Conservation (phyloP, 2,888 invertebrate species). For the Dynastes grantii region DNA sequence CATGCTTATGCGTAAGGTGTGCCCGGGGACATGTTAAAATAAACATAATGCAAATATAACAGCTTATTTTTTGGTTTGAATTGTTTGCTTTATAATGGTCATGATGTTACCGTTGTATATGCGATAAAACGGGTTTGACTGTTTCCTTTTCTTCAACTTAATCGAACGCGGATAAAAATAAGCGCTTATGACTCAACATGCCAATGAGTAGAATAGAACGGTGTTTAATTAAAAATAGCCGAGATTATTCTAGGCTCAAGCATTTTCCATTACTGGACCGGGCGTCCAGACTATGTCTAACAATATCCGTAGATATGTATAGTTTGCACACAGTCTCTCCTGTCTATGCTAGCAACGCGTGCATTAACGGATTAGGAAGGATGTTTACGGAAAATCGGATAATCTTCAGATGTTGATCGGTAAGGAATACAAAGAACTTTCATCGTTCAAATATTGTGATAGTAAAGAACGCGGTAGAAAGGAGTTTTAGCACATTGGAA, state of each 20-base stretch:
- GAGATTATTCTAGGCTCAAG: conserved; percentile 26
- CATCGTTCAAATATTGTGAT: conserved; percentile 1
- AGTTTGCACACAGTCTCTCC: background rate
- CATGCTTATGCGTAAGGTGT: background rate
- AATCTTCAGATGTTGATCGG: background rate
- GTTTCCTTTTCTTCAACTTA: background rate
- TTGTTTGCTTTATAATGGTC: background rate
- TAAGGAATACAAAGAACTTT: background rate
- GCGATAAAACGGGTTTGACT: background rate
- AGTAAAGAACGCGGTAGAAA: background rate
- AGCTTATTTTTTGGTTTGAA: too few relatives aligned
- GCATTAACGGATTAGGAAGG: background rate
- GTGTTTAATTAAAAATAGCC: conserved; percentile 35
- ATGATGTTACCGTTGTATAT: background rate
- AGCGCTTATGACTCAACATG: conserved; percentile 23
- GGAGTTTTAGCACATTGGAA: background rate
- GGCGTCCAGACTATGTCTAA: conserved; percentile 12
- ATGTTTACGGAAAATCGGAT: background rate
- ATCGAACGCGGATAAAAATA: conserved; percentile 29
- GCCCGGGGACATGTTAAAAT: background rate
- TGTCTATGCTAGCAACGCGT: too few relatives aligned
- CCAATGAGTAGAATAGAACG: conserved; percentile 27
- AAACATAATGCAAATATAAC: background rate
- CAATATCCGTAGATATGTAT: conserved; percentile 3
- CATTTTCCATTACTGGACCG: conserved; percentile 23